Evolutionary conservation across 2,113 vertebrate species (phyloP), one percentile per base, ranked within the genome.

Genomic region (Ammospiza caudacuta): DNA sequence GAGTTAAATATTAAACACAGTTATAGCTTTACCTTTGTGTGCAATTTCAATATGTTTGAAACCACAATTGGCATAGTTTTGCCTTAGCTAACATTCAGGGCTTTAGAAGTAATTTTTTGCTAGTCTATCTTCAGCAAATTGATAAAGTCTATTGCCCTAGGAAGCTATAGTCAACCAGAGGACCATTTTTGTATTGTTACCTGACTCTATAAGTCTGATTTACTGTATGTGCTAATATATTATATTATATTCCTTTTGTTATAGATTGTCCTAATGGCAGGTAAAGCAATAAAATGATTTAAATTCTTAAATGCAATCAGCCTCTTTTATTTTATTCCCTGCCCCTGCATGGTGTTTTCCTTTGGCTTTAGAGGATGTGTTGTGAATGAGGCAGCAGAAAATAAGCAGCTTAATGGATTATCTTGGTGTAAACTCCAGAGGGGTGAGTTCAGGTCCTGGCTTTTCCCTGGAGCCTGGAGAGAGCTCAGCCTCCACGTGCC

Each of bases 281-380:
- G 98, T 99, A 98, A 99, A 99, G 98, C 99, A 99, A 99, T 99
- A 99, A 99, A 98, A 99, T 97, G 98, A 98, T 98, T 97, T 98
- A 97, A 98, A 98, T 98, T 98, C 97, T 98, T 98, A 97, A 97
- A 96, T 68, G 96, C 90, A 96, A 97, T 97, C 94, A 33, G 97
- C 94, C 96, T 96, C 81, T 72, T 64, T 54, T 70, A 96, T 94
- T 33, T 59, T 22, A 52, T 79, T 85, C 15, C 16, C 28, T 17
- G 41, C 33, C 61, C n/a, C 12, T 74, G 0, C 18, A 0, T 19
- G 10, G 15, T 64, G 24, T 61, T 83, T 78, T 35, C 64, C 54
- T 51, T 77, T 64, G 41, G 15, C 82, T 31, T 51, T 12, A 8
- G 79, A 51, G 59, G 73, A 14, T 63, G 9, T 7, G 4, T 37